Conservation (phyloP, 2,113 vertebrate species). For the Semnornis frantzii region DNA sequence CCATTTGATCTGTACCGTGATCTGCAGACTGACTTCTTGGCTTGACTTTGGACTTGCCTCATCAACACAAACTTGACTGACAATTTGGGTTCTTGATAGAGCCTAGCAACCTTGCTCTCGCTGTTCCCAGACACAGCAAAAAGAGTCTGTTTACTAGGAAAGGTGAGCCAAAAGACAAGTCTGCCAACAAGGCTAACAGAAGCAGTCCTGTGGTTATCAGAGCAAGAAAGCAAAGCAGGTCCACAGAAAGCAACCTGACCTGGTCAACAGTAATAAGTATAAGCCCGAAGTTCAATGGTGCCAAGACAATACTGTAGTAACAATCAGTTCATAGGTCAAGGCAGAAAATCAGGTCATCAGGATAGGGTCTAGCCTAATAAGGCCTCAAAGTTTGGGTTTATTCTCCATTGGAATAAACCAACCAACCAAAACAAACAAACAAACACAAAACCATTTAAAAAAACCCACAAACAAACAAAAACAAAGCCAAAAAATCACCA, state of each 20-base stretch:
- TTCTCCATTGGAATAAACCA: not conserved
- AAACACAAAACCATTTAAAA: too few species aligned
- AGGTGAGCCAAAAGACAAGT: not conserved
- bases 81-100: not conserved
- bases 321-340: not conserved
- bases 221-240: not conserved
- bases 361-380: not conserved
- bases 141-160: not conserved
- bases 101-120: not conserved
- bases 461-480: too few species aligned
- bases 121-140: not conserved
- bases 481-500: not conserved
- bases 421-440: too few species aligned
- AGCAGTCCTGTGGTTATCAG: not conserved
- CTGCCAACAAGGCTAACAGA: not conserved
- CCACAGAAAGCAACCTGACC: not conserved
- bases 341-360: not conserved
- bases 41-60: not conserved
- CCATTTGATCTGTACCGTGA: accelerated
- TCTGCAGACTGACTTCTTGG: not conserved
- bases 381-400: not conserved
- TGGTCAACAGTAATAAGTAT: not conserved
- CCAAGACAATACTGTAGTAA: not conserved
- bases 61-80: not conserved
- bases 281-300: not conserved